Evolutionary conservation across 2,113 vertebrate species (phyloP).

Genomic region (Bungarus multicinctus): DNA sequence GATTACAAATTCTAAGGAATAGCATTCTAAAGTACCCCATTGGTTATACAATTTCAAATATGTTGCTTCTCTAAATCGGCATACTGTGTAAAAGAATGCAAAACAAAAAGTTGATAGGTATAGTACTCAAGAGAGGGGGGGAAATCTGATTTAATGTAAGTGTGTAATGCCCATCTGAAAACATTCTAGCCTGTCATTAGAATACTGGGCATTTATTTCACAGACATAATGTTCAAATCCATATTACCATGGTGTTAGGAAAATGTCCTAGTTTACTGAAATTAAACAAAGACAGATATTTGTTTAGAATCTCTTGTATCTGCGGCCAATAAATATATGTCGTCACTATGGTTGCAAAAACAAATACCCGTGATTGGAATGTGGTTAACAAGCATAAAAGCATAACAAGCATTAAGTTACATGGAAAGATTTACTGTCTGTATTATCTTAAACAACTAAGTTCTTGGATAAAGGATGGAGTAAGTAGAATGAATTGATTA

Average conservation of each 20-base stretch:
- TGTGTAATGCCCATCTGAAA: not conserved
- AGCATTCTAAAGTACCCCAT: not conserved
- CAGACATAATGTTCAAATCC: conserved; percentile 19
- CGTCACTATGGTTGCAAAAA: conserved; percentile 59
- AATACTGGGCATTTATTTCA: conserved; percentile 33
- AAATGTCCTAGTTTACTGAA: conserved; percentile 42
- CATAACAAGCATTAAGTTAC: conserved; percentile 33
- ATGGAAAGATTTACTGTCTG: conserved; percentile 38
- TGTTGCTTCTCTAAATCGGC: not conserved
- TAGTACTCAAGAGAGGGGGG: not conserved
- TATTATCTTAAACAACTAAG: conserved; percentile 22
- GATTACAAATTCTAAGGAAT: not conserved
- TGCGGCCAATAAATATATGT: conserved; percentile 57
- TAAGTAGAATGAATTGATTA: conserved; percentile 33
- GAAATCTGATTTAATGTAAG: not conserved
- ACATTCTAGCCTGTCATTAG: not conserved
- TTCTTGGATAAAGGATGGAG: conserved; percentile 12
- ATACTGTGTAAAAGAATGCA: not conserved
- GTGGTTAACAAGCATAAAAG: conserved; percentile 29
- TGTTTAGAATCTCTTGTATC: conserved; percentile 38
- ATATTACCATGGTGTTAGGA: conserved; percentile 31
- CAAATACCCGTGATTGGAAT: conserved; percentile 48
- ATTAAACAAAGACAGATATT: conserved; percentile 45
- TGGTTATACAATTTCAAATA: not conserved
- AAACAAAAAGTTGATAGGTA: not conserved